These are phyloP conservation scores for Corydoras maculifer DNA, from an alignment of 2,113 vertebrate species.

Conservation along the genomic window DNA sequence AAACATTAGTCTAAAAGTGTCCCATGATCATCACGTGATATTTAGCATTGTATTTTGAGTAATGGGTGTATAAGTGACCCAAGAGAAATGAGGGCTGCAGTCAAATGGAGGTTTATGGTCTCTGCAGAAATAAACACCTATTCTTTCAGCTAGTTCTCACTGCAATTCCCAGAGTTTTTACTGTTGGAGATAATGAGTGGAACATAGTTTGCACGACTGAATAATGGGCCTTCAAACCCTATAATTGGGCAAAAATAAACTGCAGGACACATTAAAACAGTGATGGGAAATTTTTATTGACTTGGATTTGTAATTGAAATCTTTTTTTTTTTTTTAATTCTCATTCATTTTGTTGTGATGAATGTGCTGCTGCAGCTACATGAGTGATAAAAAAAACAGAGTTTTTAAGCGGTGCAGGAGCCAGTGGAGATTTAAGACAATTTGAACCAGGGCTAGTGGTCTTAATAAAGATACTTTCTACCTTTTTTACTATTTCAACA, in stretches of 20 bases:
- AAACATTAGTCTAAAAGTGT: background rate
- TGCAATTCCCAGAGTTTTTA: conserved; percentile 7
- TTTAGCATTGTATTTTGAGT: background rate
- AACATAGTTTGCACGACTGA: conserved; percentile 8
- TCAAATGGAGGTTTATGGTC: background rate
- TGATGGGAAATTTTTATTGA: too few relatives aligned
- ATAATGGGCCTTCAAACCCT: conserved; percentile 4
- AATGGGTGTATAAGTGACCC: background rate
- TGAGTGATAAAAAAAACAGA: too few relatives aligned
- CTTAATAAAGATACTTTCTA: too few relatives aligned
- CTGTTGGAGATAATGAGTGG: conserved; percentile 9
- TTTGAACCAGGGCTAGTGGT: too few relatives aligned
- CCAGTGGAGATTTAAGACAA: too few relatives aligned
- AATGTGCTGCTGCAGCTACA: too few relatives aligned
- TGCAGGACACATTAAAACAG: too few relatives aligned
- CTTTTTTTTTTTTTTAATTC: too few relatives aligned
- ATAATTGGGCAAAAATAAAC: conserved; percentile 14
- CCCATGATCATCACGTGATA: background rate
- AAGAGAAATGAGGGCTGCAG: background rate
- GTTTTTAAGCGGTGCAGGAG: too few relatives aligned
- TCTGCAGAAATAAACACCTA: conserved; percentile 9
- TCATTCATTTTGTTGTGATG: too few relatives aligned
- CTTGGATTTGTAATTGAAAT: too few relatives aligned
- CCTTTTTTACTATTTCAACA: too few relatives aligned
- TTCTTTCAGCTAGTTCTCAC: background rate